Evolutionary conservation across 2,888 invertebrate genomes (phyloP).

Genomic region (Selenia dentaria): DNA sequence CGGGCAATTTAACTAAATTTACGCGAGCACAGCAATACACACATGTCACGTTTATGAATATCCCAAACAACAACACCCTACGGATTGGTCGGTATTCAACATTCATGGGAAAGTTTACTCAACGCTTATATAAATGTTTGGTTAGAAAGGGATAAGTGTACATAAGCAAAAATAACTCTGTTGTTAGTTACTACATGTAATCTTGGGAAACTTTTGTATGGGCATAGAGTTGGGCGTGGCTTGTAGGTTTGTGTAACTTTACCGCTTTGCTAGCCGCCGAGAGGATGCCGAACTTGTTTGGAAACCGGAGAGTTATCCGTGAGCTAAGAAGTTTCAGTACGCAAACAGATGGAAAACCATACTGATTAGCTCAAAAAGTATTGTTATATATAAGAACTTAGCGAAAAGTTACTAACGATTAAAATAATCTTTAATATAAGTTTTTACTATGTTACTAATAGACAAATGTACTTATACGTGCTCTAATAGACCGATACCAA

Average conservation of each 20-base stretch:
- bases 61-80: slow-evolving; percentile 9
- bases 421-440: too few relatives aligned
- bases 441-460: too few relatives aligned
- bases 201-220: slow-evolving; percentile 2
- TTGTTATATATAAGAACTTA: too few relatives aligned
- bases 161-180: slow-evolving; percentile 4
- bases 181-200: slow-evolving; percentile 10
- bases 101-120: slow-evolving; percentile 21
- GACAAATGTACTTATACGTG: too few relatives aligned
- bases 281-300: background rate
- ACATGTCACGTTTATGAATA: slow-evolving; percentile 11
- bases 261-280: background rate
- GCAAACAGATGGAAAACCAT: background rate
- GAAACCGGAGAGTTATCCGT: background rate
- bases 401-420: too few relatives aligned
- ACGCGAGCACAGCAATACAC: slow-evolving; percentile 6
- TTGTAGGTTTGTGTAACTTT: background rate
- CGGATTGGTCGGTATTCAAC: slow-evolving; percentile 29
- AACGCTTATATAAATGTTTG: slow-evolving; percentile 21
- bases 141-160: slow-evolving; percentile 8
- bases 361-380: background rate
- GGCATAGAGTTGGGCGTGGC: background rate
- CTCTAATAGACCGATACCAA: too few relatives aligned
- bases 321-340: background rate
- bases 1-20: slow-evolving; percentile 3